phyloP scores from a whole-genome alignment of 2,797 vertebrate species.

The Coluber constrictor region DNA sequence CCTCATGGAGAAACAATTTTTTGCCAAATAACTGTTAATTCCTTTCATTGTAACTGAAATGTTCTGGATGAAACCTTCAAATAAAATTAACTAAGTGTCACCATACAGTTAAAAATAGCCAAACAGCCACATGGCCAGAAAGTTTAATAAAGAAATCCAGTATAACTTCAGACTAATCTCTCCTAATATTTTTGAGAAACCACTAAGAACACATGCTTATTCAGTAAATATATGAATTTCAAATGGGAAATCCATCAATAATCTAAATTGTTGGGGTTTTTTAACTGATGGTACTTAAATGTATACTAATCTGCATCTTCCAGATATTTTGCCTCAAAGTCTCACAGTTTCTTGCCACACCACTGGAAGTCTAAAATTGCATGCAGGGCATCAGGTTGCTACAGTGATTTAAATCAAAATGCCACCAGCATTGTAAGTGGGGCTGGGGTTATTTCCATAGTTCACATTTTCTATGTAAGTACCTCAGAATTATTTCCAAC shows the following conservation, averaged over 20 bases:
- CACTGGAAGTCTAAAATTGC: background rate
- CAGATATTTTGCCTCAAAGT: background rate
- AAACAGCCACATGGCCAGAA: background rate
- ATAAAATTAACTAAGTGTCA: background rate
- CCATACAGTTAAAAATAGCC: background rate
- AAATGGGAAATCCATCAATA: background rate
- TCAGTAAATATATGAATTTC: background rate
- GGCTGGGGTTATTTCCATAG: background rate
- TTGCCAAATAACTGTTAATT: background rate
- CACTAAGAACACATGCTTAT: background rate
- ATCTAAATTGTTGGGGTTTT: background rate
- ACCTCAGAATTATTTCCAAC: constrained; percentile 15
- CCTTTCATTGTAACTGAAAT: background rate
- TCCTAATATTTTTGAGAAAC: background rate
- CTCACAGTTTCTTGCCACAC: background rate
- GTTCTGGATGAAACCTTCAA: background rate
- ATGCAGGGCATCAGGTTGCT: background rate
- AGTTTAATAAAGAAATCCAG: background rate
- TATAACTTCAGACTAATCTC: background rate
- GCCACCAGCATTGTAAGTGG: background rate
- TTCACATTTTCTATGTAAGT: constrained; percentile 22
- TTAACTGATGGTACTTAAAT: background rate
- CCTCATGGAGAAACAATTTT: background rate
- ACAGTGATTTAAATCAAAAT: background rate
- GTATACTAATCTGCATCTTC: background rate